Evolutionary conservation across 2,113 vertebrate species (phyloP).

Genomic region (Sterrhoptilus dennistouni): DNA sequence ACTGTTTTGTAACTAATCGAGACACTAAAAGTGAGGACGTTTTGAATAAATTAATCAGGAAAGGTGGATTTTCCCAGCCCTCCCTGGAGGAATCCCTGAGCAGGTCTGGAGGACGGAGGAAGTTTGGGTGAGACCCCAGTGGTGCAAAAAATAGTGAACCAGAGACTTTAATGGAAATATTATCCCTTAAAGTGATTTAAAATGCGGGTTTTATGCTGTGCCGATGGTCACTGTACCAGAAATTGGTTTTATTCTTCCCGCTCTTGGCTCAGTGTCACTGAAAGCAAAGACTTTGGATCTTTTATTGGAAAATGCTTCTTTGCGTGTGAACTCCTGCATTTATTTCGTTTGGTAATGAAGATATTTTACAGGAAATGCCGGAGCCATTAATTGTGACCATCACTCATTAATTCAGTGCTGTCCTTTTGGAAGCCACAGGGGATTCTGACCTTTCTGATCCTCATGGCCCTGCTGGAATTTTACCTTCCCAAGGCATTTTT

Average conservation of each 20-base stretch:
- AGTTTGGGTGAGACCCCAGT: background rate
- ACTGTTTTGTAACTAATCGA: background rate
- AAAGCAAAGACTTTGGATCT: background rate
- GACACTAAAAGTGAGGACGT: too few relatives aligned
- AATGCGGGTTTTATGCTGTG: background rate
- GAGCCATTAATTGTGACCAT: too few relatives aligned
- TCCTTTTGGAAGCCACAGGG: fast-evolving
- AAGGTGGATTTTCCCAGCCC: background rate
- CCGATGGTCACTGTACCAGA: background rate
- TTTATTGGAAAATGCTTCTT: background rate
- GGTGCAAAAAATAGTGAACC: background rate
- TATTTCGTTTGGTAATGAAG: background rate
- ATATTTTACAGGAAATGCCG: background rate
- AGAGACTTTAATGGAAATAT: background rate
- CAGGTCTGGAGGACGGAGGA: background rate
- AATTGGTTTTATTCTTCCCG: fast-evolving
- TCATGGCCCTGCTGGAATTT: fast-evolving
- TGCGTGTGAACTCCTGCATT: background rate
- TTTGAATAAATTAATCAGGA: background rate
- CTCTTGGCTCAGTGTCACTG: background rate
- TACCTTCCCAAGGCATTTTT: background rate
- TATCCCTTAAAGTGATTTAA: fast-evolving
- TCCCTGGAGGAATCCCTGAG: fast-evolving
- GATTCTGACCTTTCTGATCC: too few relatives aligned
- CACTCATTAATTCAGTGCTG: too few relatives aligned